Evolutionary conservation across 2,888 invertebrate genomes (phyloP), one percentile per base, ranked within the genome.

Genomic region (Subacronicta megacephala): DNA sequence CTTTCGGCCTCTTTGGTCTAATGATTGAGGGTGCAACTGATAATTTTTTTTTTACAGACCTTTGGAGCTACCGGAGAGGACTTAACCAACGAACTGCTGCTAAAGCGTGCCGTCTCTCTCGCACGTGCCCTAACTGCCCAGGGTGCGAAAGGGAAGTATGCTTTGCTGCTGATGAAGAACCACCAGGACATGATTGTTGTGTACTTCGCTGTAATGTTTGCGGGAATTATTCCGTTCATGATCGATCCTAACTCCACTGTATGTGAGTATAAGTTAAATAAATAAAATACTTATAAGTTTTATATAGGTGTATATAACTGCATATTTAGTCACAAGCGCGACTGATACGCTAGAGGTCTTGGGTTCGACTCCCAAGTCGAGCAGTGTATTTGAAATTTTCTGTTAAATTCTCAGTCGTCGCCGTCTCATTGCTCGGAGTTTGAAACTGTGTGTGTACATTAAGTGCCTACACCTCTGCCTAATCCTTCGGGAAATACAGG

Each of bases 191-290:
- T 77, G 78, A 63, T 58, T 0, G 62, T 75, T 0, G 53, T 81
- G 3, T 85, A 82, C 71, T 80, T 82, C n/a, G 84, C 78, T 0
- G 58, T 67, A 0, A 26, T 84, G 7, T 78, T 85, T 18, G 72
- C 84, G 7, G 82, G 82, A 12, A 60, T 80, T 7, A 49, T 77
- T 7, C 78, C 82, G 0, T 81, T 83, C 16, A 44, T 80, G 57
- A 71, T 84, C 56, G 87, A 87, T n/a, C 82, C 85, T 5, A 66
- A 69, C 3, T 62, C 75, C 12, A 85, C 85, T 3, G 49, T 50
- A 7, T 75, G 87, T 87, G 41, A 77, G 83, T 80, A 44, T 13
- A 9, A 26, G 9, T 18, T 37, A 2, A 18, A n/a, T n/a, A n/a
- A n/a, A n/a, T n/a, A n/a, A n/a, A n/a, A n/a, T n/a, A n/a, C n/a